A percentile compares a stretch with the other conserved stretches of the same genome.
phyloP scores from a whole-genome alignment of 2,888 invertebrate genomes.

The Ceramica pisi region DNA sequence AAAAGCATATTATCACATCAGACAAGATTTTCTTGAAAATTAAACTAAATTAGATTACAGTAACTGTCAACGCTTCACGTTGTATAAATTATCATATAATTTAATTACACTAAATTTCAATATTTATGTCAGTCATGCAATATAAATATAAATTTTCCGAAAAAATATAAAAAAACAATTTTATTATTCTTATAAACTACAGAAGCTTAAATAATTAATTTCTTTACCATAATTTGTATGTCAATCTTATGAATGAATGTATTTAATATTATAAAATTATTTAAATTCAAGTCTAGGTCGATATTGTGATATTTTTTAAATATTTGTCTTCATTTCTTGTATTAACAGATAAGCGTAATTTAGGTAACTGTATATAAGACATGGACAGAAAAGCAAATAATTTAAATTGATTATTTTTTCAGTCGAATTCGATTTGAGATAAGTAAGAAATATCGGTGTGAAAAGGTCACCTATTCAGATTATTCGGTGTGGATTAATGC shows the following conservation, averaged over 20 bases:
- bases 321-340: not conserved
- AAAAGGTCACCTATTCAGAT: conserved; percentile 1
- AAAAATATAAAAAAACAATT: not conserved
- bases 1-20: not conserved
- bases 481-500: not conserved
- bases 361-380: not conserved
- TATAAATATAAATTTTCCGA: not conserved
- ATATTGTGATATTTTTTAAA: conserved; percentile 4
- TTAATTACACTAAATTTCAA: not conserved
- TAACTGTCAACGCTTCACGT: not conserved
- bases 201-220: conserved; percentile 27
- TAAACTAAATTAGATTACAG: not conserved
- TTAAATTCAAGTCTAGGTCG: conserved; percentile 17
- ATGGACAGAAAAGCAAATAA: too few relatives aligned
- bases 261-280: conserved; percentile 8
- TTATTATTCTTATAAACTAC: conserved; percentile 10
- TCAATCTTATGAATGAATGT: conserved; percentile 14
- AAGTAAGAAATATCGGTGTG: not conserved
- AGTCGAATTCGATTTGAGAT: not conserved
- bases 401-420: not conserved
- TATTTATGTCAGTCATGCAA: not conserved
- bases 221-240: conserved; percentile 26
- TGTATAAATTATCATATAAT: not conserved
- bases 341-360: not conserved
- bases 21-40: not conserved